Conservation (phyloP, 2,113 vertebrate species). For the Cettia cetti region DNA sequence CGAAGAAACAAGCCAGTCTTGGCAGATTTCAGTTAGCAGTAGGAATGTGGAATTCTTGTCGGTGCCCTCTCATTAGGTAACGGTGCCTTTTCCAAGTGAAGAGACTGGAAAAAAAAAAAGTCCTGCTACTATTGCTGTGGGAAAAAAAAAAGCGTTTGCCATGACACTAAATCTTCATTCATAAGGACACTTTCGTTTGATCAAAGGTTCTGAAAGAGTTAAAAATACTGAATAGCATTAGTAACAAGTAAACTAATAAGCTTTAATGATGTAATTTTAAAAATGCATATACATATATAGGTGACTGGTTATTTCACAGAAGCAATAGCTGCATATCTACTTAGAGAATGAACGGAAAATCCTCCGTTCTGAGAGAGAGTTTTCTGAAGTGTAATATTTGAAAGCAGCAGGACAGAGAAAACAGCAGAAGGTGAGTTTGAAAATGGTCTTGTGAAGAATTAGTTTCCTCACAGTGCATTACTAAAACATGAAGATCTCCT, state of each 20-base stretch:
- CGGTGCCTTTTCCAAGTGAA: slow-evolving; percentile 45
- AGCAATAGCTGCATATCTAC: neutral
- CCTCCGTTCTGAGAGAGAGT: neutral
- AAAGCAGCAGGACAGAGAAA: neutral
- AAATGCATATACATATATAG: too few species aligned
- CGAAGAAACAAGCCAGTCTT: slow-evolving; percentile 47
- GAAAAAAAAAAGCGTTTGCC: neutral
- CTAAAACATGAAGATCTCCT: neutral
- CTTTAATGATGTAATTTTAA: neutral
- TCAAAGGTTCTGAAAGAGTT: neutral
- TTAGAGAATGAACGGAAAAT: neutral
- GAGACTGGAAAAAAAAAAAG: slow-evolving; percentile 1
- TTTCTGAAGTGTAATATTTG: neutral
- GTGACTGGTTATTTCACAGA: neutral
- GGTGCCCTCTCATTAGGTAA: slow-evolving; percentile 60
- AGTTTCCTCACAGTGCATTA: neutral
- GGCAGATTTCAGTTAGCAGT: slow-evolving; percentile 61
- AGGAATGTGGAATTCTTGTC: slow-evolving; percentile 46
- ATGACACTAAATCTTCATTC: neutral
- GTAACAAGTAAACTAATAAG: neutral
- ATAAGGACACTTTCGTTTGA: neutral
- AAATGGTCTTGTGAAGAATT: neutral
- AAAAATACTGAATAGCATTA: neutral
- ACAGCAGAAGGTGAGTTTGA: neutral
- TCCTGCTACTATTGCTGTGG: neutral